Conservation (phyloP, 2,797 vertebrate species). For the Pseudochirops corinnae region DNA sequence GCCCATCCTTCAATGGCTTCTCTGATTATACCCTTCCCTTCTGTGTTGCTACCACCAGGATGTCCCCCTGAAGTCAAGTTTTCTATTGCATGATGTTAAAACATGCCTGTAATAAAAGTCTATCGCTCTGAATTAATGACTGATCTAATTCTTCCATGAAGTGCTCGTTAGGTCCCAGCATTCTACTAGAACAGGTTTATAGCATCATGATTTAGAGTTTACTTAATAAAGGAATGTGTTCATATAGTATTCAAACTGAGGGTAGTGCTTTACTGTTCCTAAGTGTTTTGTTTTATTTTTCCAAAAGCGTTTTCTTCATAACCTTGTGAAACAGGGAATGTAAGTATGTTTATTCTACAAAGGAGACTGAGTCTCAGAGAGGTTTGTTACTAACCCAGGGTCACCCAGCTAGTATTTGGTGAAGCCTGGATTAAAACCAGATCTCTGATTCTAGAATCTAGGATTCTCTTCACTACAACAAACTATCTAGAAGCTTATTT, state of each 20-base stretch:
- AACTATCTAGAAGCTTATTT: neutral
- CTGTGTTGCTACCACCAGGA: neutral
- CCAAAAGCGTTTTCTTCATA: neutral
- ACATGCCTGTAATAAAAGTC: neutral
- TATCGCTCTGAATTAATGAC: neutral
- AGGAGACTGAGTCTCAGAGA: neutral
- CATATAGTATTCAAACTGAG: neutral
- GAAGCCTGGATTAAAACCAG: neutral
- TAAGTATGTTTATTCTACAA: neutral
- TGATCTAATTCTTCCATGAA: neutral
- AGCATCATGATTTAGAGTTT: neutral
- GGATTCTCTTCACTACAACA: neutral
- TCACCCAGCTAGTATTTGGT: neutral
- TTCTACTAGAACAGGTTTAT: neutral
- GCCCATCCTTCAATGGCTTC: neutral
- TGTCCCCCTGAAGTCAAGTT: neutral
- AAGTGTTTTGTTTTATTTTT: neutral
- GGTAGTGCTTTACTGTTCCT: neutral
- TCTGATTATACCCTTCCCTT: neutral
- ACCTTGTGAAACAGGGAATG: neutral
- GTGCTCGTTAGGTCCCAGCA: neutral
- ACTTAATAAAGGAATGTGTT: neutral
- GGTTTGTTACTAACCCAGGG: neutral
- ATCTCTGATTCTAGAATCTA: neutral
- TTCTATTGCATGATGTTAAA: neutral